A percentile compares a stretch with the other conserved stretches of the same genome.
phyloP scores from a whole-genome alignment of 2,888 invertebrate genomes.

The Ceratothoa steindachneri region DNA sequence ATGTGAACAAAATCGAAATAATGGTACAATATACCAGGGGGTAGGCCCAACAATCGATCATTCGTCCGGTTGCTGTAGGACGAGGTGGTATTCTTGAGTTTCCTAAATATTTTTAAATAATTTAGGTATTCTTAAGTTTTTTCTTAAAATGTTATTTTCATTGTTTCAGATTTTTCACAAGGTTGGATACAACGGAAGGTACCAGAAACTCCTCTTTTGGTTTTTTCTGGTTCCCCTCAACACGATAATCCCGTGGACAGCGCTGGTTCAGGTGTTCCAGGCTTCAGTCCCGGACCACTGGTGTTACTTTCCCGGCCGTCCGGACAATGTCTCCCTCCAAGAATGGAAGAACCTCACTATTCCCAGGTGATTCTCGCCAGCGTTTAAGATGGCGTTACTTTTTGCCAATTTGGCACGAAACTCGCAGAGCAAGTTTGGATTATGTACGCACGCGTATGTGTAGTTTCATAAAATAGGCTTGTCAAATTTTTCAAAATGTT shows the following conservation, averaged over 20 bases:
- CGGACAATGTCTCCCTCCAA: constrained; percentile 47
- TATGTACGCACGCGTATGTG: no score
- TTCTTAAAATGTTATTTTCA: not conserved
- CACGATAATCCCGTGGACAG: constrained; percentile 52
- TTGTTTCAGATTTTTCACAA: constrained; percentile 55
- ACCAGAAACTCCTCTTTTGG: constrained; percentile 58
- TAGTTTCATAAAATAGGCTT: no score
- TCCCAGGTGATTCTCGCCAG: constrained; percentile 15
- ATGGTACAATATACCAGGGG: no score
- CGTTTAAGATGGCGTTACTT: not conserved
- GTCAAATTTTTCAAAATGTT: no score
- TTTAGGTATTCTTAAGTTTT: no score
- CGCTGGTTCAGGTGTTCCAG: constrained; percentile 54
- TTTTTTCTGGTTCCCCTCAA: constrained; percentile 56
- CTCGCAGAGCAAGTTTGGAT: no score
- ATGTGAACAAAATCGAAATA: no score
- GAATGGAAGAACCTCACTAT: constrained; percentile 27
- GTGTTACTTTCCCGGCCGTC: constrained; percentile 59
- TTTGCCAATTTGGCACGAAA: not conserved
- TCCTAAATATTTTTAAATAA: no score
- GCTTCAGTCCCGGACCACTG: constrained; percentile 61
- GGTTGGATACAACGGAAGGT: constrained; percentile 59
- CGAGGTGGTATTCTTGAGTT: no score
- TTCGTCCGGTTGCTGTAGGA: no score
- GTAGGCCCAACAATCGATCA: no score